phyloP scores from a whole-genome alignment of 2,888 invertebrate genomes.

The Ctenicera cuprea region DNA sequence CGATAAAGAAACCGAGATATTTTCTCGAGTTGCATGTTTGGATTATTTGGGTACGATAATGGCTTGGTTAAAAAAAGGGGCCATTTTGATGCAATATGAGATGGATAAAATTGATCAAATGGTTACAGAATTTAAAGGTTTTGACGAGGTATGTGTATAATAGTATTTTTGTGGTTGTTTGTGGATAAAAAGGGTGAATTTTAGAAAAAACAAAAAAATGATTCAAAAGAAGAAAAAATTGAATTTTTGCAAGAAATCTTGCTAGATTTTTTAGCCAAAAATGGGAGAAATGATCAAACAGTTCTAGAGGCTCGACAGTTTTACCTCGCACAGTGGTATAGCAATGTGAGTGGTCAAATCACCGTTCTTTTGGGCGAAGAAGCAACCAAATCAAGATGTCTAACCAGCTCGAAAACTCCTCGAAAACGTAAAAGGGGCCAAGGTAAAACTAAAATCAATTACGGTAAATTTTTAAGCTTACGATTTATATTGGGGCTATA shows the following conservation, averaged over 20 bases:
- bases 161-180: too few species aligned
- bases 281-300: constrained; percentile 87
- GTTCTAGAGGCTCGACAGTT: constrained; percentile 92
- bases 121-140: constrained; percentile 84
- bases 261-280: constrained; percentile 89
- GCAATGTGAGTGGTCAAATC: too few species aligned
- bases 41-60: constrained; percentile 97
- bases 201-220: not conserved
- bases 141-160: too few species aligned
- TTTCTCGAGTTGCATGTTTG: constrained; percentile 91
- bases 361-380: constrained; percentile 76
- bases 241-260: constrained; percentile 84
- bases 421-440: too few species aligned
- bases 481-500: too few species aligned
- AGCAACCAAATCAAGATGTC: too few species aligned
- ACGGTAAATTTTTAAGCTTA: too few species aligned
- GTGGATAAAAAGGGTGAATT: not conserved
- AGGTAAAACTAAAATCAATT: too few species aligned
- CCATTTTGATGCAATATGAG: constrained; percentile 88
- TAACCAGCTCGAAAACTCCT: too few species aligned
- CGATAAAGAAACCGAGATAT: constrained; percentile 93
- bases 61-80: constrained; percentile 90
- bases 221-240: constrained; percentile 78
- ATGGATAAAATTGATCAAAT: constrained; percentile 90
- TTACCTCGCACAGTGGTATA: constrained; percentile 95